Base-by-base conservation (phyloP, 1,140 invertebrate species). In the Pseudomyrmex sp. region DNA sequence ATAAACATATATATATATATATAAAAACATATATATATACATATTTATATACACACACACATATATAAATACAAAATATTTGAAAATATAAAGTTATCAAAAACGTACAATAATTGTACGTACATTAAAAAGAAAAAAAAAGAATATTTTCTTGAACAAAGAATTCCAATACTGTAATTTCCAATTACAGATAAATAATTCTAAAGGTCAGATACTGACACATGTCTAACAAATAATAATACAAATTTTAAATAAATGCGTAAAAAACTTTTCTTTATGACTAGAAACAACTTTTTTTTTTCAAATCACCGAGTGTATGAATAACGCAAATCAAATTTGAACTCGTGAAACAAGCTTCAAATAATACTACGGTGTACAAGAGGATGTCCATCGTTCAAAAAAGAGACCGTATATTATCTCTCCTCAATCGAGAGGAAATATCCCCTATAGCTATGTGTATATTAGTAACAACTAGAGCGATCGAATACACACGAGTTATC, bases 401-500 rank as follows among this genome's bases (percentile, higher is more conserved):
- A 82, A 88, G 86, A 88, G 88, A 88, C 86, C 86, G 66, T 70
- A 5, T 70, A 58, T 13, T 20, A n/a, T 20, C 50, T 20, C 50
- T 74, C 0, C 35, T 84, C 54, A 26, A 9, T 88, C 63, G 75
- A 82, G 56, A 20, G 54, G 75, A 74, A 56, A 76, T 54, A 12
- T 35, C 61, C 3, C 65, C 72, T 87, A 88, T 20, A 44, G 13
- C 82, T 88, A 88, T 69, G 15, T 1, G 59, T 88, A 86, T 79
- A 84, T 79, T 77, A 44, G 66, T 85, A 85, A 88, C 82, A 84
- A 35, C 84, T 88, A 89, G 35, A 35, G 84, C 87, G 88, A 83
- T 85, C 74, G 89, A 92, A 91, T 93, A 92, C 90, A 92, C 90
- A 92, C 90, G 89, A 90, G 88, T 90, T 69, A 70, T 35, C 46